Evolutionary conservation across 2,888 invertebrate genomes (phyloP).

Genomic region (Eilema depressum): DNA sequence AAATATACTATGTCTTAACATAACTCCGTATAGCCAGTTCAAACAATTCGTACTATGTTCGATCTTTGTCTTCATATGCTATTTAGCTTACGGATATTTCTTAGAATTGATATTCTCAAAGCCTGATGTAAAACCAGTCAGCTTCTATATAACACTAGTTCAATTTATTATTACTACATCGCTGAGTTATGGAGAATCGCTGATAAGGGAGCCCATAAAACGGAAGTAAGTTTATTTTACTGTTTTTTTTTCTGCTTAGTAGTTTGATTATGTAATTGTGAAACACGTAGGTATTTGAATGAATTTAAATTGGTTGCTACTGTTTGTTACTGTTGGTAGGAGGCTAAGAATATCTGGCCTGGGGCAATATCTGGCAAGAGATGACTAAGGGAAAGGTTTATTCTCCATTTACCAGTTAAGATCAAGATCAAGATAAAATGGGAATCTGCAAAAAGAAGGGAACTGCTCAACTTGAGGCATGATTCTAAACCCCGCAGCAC

Average conservation of each 20-base stretch:
- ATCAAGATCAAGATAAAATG: no score
- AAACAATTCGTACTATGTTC: constrained; percentile 93
- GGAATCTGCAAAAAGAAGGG: no score
- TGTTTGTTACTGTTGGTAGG: neutral
- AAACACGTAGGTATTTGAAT: neutral
- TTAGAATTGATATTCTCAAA: constrained; percentile 96
- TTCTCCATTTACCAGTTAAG: no score
- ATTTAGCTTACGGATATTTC: constrained; percentile 96
- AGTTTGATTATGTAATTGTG: neutral
- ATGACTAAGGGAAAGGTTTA: neutral
- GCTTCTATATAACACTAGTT: constrained; percentile 96
- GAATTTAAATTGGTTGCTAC: neutral
- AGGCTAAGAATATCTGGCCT: neutral
- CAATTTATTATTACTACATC: constrained; percentile 95
- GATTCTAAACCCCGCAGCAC: no score
- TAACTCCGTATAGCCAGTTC: constrained; percentile 88
- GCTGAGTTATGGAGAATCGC: constrained; percentile 92
- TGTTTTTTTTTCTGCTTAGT: constrained; percentile 28
- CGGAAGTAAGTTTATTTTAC: constrained; percentile 80
- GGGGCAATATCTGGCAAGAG: neutral
- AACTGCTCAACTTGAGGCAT: no score
- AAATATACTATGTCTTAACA: constrained; percentile 91
- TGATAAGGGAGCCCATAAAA: constrained; percentile 87
- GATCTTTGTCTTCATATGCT: constrained; percentile 94
- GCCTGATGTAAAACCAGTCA: constrained; percentile 95